Evolutionary conservation across 2,888 invertebrate species (phyloP).

Genomic region (Coenonympha glycerion): DNA sequence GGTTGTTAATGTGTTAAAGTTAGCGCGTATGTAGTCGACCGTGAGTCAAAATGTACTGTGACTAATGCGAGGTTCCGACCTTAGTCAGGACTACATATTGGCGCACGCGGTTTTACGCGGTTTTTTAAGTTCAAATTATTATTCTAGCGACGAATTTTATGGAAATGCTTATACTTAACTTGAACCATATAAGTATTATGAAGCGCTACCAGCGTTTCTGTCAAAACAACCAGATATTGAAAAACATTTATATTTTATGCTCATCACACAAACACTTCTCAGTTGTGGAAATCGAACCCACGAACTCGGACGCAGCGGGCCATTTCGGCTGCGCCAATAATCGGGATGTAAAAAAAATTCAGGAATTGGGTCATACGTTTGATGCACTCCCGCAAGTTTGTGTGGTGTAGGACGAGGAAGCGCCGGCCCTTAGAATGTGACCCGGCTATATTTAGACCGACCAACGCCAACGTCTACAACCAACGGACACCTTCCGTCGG

Average conservation of each 20-base stretch:
- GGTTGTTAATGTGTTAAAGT: conserved; percentile 4
- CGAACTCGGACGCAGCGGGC: too few relatives aligned
- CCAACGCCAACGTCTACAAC: conserved; percentile 32
- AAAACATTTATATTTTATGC: too few relatives aligned
- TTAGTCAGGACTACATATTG: conserved; percentile 16
- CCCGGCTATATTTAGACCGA: conserved; percentile 29
- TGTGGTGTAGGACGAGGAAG: conserved; percentile 48
- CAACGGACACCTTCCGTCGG: conserved; percentile 38
- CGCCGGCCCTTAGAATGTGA: conserved; percentile 31
- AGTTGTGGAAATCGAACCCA: too few relatives aligned
- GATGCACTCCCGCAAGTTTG: conserved; percentile 66
- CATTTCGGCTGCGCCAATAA: conserved; percentile 22
- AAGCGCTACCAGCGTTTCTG: too few relatives aligned
- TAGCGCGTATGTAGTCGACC: conserved; percentile 17
- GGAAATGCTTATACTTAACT: neutral
- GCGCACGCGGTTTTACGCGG: conserved; percentile 6
- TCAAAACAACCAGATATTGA: too few relatives aligned
- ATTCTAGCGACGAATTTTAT: too few relatives aligned
- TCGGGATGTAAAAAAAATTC: conserved; percentile 53
- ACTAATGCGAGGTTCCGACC: conserved; percentile 26
- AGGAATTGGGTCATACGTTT: conserved; percentile 42
- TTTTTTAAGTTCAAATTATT: too few relatives aligned
- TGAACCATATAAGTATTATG: neutral
- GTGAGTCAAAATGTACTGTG: conserved; percentile 23
- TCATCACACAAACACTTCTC: too few relatives aligned